Conservation (phyloP, 1,140 invertebrate genomes). For the Habropoda laboriosa region DNA sequence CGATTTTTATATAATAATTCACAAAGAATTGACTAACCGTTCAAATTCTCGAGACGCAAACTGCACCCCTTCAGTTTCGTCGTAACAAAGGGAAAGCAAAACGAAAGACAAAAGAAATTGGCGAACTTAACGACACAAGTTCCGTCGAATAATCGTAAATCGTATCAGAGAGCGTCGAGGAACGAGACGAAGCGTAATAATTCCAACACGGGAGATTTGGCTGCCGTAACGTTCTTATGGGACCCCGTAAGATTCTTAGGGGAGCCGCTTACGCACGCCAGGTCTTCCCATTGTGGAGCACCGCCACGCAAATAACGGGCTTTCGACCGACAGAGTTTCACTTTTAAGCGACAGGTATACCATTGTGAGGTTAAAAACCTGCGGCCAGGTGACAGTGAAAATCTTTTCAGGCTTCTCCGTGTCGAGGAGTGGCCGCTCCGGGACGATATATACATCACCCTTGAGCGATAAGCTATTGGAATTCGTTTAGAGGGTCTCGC, state of each 20-base stretch:
- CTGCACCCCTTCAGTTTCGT: no score
- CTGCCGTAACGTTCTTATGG: constrained; percentile 5
- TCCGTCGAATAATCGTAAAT: constrained; percentile 1
- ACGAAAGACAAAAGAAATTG: no score
- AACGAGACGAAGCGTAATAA: constrained; percentile 33
- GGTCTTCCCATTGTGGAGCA: constrained; percentile 35
- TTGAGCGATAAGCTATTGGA: constrained; percentile 12
- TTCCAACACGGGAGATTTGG: constrained; percentile 36
- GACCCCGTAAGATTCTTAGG: constrained; percentile 11
- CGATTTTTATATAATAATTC: no score
- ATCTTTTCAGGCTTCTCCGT: constrained; percentile 32
- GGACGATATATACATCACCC: constrained; percentile 3
- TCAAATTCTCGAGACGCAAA: neutral
- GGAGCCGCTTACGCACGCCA: constrained; percentile 3
- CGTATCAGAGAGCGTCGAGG: neutral
- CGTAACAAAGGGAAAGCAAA: no score
- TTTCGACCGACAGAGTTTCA: constrained; percentile 52
- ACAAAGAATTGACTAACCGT: no score
- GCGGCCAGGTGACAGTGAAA: constrained; percentile 45
- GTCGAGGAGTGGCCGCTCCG: constrained; percentile 8
- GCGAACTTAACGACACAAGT: neutral
- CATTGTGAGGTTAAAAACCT: constrained; percentile 42
- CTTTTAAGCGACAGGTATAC: constrained; percentile 55
- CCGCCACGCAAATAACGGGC: constrained; percentile 46
- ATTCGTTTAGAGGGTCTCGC: neutral